Evolutionary conservation across 2,113 vertebrate genomes (phyloP).

Genomic region (Microtus ochrogaster): DNA sequence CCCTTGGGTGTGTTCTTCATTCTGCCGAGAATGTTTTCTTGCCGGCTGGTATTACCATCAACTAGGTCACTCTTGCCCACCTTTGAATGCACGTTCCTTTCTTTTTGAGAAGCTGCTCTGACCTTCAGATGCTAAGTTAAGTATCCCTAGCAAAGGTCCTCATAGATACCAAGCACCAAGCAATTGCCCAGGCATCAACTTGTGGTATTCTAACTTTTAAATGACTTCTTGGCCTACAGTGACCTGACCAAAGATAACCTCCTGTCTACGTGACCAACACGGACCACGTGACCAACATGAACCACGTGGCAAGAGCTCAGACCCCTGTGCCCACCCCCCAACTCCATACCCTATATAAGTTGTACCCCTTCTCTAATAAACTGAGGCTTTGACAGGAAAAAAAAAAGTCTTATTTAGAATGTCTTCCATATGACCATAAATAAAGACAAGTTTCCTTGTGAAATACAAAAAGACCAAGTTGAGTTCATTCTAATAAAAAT

Average conservation of each 20-base stretch:
- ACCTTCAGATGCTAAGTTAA: neutral
- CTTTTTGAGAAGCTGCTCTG: neutral
- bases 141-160: neutral
- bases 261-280: no score
- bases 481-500: conserved; percentile 27
- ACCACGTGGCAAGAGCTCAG: no score
- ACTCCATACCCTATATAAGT: no score
- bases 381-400: no score
- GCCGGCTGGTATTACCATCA: neutral
- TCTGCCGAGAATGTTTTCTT: neutral
- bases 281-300: no score
- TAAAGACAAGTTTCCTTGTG: neutral
- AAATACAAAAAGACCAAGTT: neutral
- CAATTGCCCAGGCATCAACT: neutral
- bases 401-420: neutral
- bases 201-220: neutral
- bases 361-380: no score
- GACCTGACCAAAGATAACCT: no score
- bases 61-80: neutral
- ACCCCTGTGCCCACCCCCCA: no score
- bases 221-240: no score
- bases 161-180: neutral
- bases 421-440: neutral
- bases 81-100: neutral
- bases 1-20: neutral